Evolutionary conservation across 2,888 invertebrate genomes (phyloP).

Genomic region (Euzetes globulus): DNA sequence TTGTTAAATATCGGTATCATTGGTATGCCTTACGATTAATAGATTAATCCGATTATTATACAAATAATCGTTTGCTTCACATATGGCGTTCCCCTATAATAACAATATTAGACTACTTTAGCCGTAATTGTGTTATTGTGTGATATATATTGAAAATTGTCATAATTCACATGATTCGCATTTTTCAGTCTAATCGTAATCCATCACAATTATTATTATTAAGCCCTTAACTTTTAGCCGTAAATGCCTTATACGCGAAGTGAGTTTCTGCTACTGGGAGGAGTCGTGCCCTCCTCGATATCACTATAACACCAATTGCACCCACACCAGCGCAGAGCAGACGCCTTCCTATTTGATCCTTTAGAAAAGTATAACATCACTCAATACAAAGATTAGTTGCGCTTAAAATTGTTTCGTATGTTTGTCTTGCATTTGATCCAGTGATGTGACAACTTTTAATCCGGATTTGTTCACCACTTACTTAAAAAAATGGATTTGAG

Average conservation of each 20-base stretch:
- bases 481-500: conserved; percentile 7
- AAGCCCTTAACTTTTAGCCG: not conserved
- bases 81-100: conserved; percentile 11
- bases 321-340: not conserved
- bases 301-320: not conserved
- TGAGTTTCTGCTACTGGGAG: not conserved
- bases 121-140: conserved; percentile 5
- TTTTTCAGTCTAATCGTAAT: conserved; percentile 1
- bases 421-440: conserved; percentile 1
- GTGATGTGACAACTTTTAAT: conserved; percentile 24
- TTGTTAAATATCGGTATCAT: too few species aligned
- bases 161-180: not conserved
- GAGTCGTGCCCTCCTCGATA: not conserved
- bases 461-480: conserved; percentile 7
- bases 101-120: not conserved
- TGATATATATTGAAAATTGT: not conserved
- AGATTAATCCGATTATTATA: too few species aligned
- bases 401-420: not conserved
- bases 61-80: not conserved
- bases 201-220: conserved; percentile 12
- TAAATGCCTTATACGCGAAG: not conserved
- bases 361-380: not conserved
- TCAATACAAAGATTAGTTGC: not conserved
- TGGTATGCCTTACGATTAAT: too few species aligned
- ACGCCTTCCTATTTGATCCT: not conserved